A percentile compares a stretch with the other conserved stretches of the same genome.
phyloP scores from a whole-genome alignment of 2,113 vertebrate genomes.

The Rhinogobius similis region DNA sequence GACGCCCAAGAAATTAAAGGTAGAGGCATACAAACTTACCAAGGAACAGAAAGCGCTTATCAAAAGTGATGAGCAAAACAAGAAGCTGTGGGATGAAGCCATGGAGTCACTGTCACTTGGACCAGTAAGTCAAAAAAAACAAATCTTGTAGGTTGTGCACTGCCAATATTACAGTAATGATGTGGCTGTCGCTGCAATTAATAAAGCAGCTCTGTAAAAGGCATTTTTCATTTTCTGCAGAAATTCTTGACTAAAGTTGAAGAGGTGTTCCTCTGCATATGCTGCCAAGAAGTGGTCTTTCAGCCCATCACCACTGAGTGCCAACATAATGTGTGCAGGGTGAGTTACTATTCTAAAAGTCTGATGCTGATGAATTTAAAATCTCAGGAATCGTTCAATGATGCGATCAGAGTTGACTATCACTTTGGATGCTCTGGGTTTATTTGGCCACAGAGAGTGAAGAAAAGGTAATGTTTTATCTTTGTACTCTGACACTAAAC shows the following conservation, averaged over 20 bases:
- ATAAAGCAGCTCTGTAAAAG: not conserved
- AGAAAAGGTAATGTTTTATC: no score
- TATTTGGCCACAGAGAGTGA: not conserved
- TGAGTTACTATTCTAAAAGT: conserved; percentile 61
- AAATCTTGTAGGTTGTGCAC: not conserved
- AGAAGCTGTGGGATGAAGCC: conserved; percentile 92
- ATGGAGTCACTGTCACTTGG: conserved; percentile 86
- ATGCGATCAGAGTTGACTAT: no score
- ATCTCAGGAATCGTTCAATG: no score
- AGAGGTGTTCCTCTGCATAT: conserved; percentile 93
- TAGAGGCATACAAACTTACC: conserved; percentile 89
- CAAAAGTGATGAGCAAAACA: conserved; percentile 85
- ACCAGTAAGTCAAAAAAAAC: conserved; percentile 72
- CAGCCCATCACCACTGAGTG: conserved; percentile 91
- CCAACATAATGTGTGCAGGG: conserved; percentile 97
- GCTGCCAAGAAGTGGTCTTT: conserved; percentile 96
- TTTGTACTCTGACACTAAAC: no score
- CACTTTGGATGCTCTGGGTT: not conserved
- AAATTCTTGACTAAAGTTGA: conserved; percentile 92
- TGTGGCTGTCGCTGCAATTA: not conserved
- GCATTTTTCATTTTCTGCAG: conserved; percentile 63
- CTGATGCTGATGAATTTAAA: not conserved
- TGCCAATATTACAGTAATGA: not conserved
- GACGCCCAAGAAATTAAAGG: conserved; percentile 86
- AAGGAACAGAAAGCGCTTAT: conserved; percentile 86